Conservation (phyloP, 2,888 invertebrate genomes). For the Andrena hattorfiana region DNA sequence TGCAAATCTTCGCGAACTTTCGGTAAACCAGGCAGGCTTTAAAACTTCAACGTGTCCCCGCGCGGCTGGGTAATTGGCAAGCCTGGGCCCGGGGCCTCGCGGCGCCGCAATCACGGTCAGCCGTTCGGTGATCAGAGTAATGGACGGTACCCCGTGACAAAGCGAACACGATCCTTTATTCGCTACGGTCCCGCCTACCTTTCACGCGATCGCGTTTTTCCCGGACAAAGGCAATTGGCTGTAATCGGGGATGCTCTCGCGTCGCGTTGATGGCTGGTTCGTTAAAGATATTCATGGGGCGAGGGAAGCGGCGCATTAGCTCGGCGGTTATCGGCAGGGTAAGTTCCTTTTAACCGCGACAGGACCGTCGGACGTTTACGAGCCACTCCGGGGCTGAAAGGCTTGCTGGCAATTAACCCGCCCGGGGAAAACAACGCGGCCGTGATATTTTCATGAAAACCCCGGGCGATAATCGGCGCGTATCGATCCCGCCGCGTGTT, state of each 20-base stretch:
- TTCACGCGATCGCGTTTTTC: neutral
- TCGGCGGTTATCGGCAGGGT: no score
- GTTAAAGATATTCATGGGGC: constrained; percentile 18
- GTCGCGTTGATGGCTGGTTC: neutral
- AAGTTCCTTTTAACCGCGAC: no score
- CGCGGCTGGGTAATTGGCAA: neutral
- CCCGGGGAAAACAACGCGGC: neutral
- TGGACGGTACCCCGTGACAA: neutral
- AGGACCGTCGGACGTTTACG: neutral
- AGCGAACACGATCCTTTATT: neutral
- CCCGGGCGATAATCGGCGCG: constrained; percentile 19
- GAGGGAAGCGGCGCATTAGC: no score
- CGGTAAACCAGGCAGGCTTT: no score
- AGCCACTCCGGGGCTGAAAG: neutral
- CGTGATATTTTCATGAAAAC: constrained; percentile 3
- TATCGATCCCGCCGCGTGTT: constrained; percentile 33
- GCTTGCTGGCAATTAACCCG: neutral
- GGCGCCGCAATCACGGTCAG: neutral
- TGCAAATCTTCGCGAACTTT: no score
- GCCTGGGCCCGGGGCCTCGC: neutral
- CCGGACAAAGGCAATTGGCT: neutral
- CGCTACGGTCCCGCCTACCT: neutral
- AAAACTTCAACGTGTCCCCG: no score
- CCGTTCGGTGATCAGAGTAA: constrained; percentile 4
- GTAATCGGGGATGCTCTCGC: neutral